A percentile compares a stretch with the other conserved stretches of the same genome.
Conservation (phyloP, 2,888 invertebrate species). For the Dicycla oo region DNA sequence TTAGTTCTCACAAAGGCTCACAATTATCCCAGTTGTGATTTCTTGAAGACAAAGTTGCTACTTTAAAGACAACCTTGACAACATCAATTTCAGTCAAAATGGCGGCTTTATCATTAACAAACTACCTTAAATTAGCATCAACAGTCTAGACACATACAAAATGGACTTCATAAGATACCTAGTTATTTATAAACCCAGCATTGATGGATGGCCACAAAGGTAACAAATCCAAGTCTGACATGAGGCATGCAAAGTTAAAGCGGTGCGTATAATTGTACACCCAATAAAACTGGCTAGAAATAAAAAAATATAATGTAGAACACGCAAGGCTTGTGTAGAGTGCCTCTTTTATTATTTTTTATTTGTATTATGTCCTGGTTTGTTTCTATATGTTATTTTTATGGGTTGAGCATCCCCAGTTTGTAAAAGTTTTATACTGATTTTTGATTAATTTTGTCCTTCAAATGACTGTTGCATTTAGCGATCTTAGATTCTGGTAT, state of each 20-base stretch:
- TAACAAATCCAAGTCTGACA: conserved; percentile 35
- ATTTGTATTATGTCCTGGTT: no score
- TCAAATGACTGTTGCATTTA: no score
- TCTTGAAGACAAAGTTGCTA: neutral
- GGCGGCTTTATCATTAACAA: neutral
- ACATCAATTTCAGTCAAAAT: no score
- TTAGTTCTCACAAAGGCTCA: neutral
- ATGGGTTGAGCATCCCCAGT: no score
- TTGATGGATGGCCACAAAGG: conserved; percentile 34
- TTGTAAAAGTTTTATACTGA: no score
- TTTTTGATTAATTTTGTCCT: no score
- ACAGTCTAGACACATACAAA: conserved; percentile 12
- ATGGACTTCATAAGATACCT: neutral
- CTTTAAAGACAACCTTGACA: neutral
- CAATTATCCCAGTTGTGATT: neutral
- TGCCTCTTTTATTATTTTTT: neutral
- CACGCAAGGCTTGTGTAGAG: conserved; percentile 52
- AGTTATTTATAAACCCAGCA: conserved; percentile 20
- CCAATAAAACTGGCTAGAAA: conserved; percentile 54
- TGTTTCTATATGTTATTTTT: no score
- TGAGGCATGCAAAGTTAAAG: conserved; percentile 55
- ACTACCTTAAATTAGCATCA: neutral
- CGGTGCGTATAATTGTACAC: conserved; percentile 59
- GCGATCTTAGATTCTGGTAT: no score
- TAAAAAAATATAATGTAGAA: conserved; percentile 47